A percentile compares a stretch with the other conserved stretches of the same genome.
phyloP scores from a whole-genome alignment of 2,888 invertebrate genomes.

The Drosophila acutilabella region DNA sequence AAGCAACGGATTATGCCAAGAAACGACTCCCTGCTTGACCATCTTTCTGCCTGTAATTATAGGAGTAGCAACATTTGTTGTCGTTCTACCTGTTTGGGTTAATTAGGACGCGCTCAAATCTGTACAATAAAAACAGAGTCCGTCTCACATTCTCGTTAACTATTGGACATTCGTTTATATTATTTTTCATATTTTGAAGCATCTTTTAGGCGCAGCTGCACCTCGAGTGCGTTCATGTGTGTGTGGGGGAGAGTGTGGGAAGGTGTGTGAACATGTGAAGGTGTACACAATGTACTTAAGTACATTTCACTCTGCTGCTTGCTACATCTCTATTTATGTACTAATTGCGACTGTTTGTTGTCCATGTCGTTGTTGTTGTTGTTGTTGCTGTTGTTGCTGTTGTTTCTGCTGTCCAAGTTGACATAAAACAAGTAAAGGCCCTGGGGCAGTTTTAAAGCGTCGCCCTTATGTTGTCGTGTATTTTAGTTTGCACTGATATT shows the following conservation, averaged over 20 bases:
- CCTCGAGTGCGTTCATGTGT: slow-evolving; percentile 52
- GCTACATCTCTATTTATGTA: slow-evolving; percentile 45
- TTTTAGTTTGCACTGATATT: slow-evolving; percentile 45
- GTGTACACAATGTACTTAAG: slow-evolving; percentile 36
- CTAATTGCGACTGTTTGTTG: slow-evolving; percentile 67
- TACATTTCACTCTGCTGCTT: slow-evolving; percentile 16
- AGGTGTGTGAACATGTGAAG: slow-evolving; percentile 4
- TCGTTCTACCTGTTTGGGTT: slow-evolving; percentile 41
- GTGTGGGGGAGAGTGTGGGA: slow-evolving; percentile 3
- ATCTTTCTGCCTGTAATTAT: slow-evolving; percentile 51
- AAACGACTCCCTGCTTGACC: slow-evolving; percentile 59
- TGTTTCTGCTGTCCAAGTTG: slow-evolving; percentile 63
- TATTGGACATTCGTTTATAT: slow-evolving; percentile 28
- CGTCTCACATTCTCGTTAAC: slow-evolving; percentile 1
- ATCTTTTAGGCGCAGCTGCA: slow-evolving; percentile 76
- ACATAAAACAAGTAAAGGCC: slow-evolving; percentile 72
- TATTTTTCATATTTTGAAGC: slow-evolving; percentile 49
- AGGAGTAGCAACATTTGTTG: slow-evolving; percentile 33
- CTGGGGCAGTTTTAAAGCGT: slow-evolving; percentile 68
- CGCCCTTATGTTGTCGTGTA: slow-evolving; percentile 38
- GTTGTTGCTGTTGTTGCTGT: slow-evolving; percentile 20
- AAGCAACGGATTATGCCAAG: not conserved
- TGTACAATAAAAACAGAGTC: not conserved
- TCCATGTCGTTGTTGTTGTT: slow-evolving; percentile 29
- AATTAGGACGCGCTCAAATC: slow-evolving; percentile 50